Evolutionary conservation across 2,888 invertebrate species (phyloP).

Genomic region (Arge pagana): DNA sequence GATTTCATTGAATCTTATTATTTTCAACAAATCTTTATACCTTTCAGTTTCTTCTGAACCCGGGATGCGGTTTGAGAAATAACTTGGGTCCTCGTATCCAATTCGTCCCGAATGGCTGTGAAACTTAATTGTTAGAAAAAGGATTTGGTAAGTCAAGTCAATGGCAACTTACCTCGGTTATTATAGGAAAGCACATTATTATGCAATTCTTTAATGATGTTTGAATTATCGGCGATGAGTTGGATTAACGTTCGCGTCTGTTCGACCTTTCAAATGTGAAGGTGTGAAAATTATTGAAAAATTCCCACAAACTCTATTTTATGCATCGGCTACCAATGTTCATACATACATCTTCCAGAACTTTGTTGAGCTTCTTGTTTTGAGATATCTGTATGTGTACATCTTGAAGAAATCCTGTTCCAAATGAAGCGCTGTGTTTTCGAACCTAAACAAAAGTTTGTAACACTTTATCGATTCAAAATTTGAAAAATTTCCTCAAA

Average conservation of each 20-base stretch:
- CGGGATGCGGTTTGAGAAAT: conserved; percentile 62
- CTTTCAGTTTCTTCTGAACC: conserved; percentile 63
- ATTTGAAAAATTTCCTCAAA: conserved; percentile 6
- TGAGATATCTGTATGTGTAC: conserved; percentile 44
- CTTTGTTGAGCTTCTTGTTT: conserved; percentile 47
- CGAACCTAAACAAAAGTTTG: conserved; percentile 35
- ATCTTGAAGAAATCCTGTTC: conserved; percentile 45
- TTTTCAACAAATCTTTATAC: conserved; percentile 39
- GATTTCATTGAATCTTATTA: too few species aligned
- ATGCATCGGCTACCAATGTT: too few species aligned
- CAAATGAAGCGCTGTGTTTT: conserved; percentile 40
- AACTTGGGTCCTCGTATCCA: conserved; percentile 64
- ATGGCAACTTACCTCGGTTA: conserved; percentile 46
- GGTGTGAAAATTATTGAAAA: too few species aligned
- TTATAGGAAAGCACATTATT: conserved; percentile 55
- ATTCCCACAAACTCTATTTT: too few species aligned
- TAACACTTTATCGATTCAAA: not conserved
- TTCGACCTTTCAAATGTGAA: conserved; percentile 49
- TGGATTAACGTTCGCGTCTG: conserved; percentile 53
- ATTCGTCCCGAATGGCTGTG: conserved; percentile 66
- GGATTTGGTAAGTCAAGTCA: not conserved
- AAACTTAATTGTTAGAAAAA: conserved; percentile 27
- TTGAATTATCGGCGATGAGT: conserved; percentile 48
- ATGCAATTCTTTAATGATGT: conserved; percentile 57
- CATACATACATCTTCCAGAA: conserved; percentile 50